Evolutionary conservation across 2,888 invertebrate species (phyloP).

Genomic region (Trichacis sp.): DNA sequence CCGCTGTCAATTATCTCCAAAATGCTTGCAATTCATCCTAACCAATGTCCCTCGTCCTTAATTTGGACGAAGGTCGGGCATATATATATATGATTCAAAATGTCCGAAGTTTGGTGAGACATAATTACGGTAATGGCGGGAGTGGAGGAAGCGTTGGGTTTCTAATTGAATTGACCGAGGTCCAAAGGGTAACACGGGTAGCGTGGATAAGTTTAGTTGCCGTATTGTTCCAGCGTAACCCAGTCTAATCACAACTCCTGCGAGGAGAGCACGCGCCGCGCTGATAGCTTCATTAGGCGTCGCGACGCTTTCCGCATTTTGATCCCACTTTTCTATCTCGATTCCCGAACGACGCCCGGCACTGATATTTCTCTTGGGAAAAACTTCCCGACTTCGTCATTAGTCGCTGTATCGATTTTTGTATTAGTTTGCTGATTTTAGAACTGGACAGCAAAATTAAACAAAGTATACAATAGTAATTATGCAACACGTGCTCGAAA

Average conservation of each 20-base stretch:
- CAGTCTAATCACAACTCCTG: constrained; percentile 63
- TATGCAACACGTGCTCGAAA: no score
- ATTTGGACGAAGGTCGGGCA: no score
- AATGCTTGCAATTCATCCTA: no score
- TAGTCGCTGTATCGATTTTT: neutral
- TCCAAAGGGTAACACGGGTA: constrained; percentile 37
- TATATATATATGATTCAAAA: no score
- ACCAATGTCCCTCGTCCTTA: no score
- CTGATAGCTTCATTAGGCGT: constrained; percentile 67
- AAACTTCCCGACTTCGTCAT: neutral
- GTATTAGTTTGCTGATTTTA: no score
- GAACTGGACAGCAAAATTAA: no score
- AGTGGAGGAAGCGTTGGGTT: constrained; percentile 45
- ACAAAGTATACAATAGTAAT: no score
- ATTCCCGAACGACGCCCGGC: constrained; percentile 33
- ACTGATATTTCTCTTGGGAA: constrained; percentile 35
- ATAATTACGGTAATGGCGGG: neutral
- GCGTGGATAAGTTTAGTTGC: constrained; percentile 49
- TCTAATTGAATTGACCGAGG: constrained; percentile 57
- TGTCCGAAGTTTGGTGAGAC: no score
- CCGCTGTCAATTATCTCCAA: no score
- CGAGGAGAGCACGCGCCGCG: constrained; percentile 60
- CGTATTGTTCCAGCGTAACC: constrained; percentile 50
- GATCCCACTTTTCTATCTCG: constrained; percentile 59
- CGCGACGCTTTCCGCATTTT: constrained; percentile 62